A percentile compares a stretch with the other conserved stretches of the same genome.
Conservation (phyloP, 2,888 invertebrate genomes). For the Drosophila anomelani region DNA sequence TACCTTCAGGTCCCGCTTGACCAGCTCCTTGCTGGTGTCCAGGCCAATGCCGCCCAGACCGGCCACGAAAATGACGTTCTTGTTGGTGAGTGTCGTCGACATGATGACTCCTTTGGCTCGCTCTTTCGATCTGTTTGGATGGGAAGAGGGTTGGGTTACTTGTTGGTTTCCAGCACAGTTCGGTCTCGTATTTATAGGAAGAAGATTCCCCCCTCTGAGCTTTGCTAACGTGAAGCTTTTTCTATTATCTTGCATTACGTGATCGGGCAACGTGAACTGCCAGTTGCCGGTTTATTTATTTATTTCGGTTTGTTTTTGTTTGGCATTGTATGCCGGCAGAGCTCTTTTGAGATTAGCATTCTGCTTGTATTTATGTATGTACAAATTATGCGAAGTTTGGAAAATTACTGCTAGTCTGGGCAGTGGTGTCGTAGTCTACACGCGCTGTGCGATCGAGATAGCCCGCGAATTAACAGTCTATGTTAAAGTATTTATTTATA, state of each 20-base stretch:
- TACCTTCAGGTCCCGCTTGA: slow-evolving; percentile 63
- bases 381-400: slow-evolving; percentile 37
- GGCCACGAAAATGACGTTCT: slow-evolving; percentile 77
- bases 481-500: slow-evolving; percentile 19
- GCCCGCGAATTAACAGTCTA: slow-evolving; percentile 19
- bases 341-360: slow-evolving; percentile 29
- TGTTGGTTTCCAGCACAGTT: slow-evolving; percentile 22
- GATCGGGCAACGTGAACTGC: background rate
- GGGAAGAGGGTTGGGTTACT: slow-evolving; percentile 26
- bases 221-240: slow-evolving; percentile 36
- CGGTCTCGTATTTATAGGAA: slow-evolving; percentile 60
- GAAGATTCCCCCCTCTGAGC: slow-evolving; percentile 8
- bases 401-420: slow-evolving; percentile 42
- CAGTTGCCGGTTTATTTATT: slow-evolving; percentile 17
- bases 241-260: slow-evolving; percentile 30
- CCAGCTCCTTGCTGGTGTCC: slow-evolving; percentile 71
- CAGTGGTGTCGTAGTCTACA: slow-evolving; percentile 17
- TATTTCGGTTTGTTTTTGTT: slow-evolving; percentile 43
- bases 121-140: slow-evolving; percentile 42
- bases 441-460: slow-evolving; percentile 32
- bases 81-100: slow-evolving; percentile 61
- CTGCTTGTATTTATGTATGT: slow-evolving; percentile 1
- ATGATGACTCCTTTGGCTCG: slow-evolving; percentile 43
- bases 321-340: slow-evolving; percentile 26
- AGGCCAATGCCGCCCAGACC: slow-evolving; percentile 81